Percentiles rank a stretch among this genome's conserved stretches.
Conservation (phyloP, 2,113 vertebrate species). For the Megaptera novaeangliae region DNA sequence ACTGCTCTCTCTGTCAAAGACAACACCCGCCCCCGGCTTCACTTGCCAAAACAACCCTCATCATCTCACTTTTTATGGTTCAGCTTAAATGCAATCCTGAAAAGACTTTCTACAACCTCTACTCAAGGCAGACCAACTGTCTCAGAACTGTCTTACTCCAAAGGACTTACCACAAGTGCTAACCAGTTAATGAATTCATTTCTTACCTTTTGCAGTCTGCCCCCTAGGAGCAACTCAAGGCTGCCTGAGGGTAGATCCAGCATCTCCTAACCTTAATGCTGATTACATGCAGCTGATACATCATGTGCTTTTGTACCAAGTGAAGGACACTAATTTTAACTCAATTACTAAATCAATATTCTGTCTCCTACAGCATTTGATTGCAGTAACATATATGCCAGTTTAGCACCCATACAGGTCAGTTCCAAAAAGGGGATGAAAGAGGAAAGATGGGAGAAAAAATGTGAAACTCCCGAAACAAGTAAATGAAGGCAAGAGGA, state of each 20-base stretch:
- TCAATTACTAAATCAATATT: not conserved
- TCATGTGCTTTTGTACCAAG: not conserved
- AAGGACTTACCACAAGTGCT: not conserved
- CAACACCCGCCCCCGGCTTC: not conserved
- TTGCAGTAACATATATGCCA: not conserved
- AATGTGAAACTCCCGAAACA: not conserved
- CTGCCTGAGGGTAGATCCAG: not conserved
- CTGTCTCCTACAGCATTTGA: not conserved
- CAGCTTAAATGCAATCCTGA: not conserved
- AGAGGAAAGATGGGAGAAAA: not conserved
- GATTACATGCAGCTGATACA: not conserved
- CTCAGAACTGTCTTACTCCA: not conserved
- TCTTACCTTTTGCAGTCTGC: not conserved
- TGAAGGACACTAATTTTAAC: not conserved
- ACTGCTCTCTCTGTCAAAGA: not conserved
- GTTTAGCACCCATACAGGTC: not conserved
- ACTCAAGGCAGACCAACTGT: not conserved
- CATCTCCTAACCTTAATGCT: not conserved
- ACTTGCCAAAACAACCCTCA: not conserved
- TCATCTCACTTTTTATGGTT: not conserved
- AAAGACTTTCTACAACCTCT: not conserved
- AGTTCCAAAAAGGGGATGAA: not conserved
- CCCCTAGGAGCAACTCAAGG: not conserved
- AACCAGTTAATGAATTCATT: not conserved
- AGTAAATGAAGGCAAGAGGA: not conserved